Base-by-base conservation (phyloP, 2,888 invertebrate species). In the Erynnis tages region DNA sequence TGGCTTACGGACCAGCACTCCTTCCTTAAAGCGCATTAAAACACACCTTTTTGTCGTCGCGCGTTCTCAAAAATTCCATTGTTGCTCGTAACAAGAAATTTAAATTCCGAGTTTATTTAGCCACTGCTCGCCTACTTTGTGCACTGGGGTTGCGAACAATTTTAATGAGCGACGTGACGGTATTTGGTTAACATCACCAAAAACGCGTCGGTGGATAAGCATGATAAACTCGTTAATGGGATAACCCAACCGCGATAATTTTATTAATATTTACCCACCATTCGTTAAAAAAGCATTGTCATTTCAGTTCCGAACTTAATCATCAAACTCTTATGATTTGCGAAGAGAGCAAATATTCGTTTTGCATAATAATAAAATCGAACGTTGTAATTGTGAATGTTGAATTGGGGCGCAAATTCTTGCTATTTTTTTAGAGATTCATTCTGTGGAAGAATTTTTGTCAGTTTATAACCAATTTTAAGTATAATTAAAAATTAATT, bases 21-120 rank as follows among this genome's bases (percentile, higher is more conserved):
- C 13, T 45, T 21, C 23, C 29, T 27, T 44, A 19, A 45, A 43
- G 30, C 30, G 30, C 43, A 30, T 43, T 43, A 43, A 43, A 17
- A n/a, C 30, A 30, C 19, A 43, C 13, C 32, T 45, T 34, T 41
- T 45, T 45, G 32, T 23, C 32, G 23, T 23, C 14, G 19, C 17
- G n/a, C 21, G 6, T 45, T 34, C 17, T 21, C 44, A 45, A 32
- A 45, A 45, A 45, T 43, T 30, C 32, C 32, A 23, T 23, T 23
- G 44, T 32, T 16, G 2, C 32, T 11, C 11, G 11, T 27, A 10
- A 41, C 29, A 29, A 44, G 30, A 43, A 30, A 30, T 19, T 30
- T 41, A 27, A 40, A 23, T 5, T 14, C 16, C n/a, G 27, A 29
- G 21, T 44, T 32, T 32, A 6, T 30, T 19, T 4, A 17, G 10